Base-by-base conservation (phyloP, 1,140 invertebrate species). In the Wasmannia auropunctata region DNA sequence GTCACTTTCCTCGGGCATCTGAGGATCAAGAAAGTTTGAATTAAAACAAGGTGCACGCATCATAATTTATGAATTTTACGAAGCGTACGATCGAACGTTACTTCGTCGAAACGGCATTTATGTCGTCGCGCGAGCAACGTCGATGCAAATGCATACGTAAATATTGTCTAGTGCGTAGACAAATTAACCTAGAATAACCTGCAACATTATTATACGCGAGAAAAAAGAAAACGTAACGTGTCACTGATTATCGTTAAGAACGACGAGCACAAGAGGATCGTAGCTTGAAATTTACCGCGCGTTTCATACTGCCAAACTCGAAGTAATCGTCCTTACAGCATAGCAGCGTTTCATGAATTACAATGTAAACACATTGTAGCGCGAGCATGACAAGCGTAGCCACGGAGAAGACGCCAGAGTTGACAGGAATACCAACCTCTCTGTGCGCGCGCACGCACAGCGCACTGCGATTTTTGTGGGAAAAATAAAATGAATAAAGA, bases 1-100 rank as follows among this genome's bases (percentile, higher is more conserved):
- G 40, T 95, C 94, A 19, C 91, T 91, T 63, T 94, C 93, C 60
- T 94, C 92, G 4, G 70, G 86, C 87, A 88, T 60, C 92, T 94
- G 81, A 58, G 28, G 72, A 87, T 40, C 63, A 54, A 34, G 65
- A 79, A 86, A 67, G 79, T 40, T 25, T 72, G 16, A 91, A 77
- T 87, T 86, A 90, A 88, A 89, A 89, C 34, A 19, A 0, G 0
- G 11, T 43, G 43, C 1, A 22, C 14, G 3, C 11, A 4, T 5
- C 1, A 8, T 31, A n/a, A 86, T 60, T 46, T 28, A 43, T 16
- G 3, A 49, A 40, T 43, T 75, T 56, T 65, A 16, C 16, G 0
- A 58, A 1, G n/a, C 37, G 25, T 11, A 51, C 31, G 22, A 54
- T 28, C 10, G 11, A 10, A 0, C 11, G 8, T 10, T 28, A 6